These are phyloP conservation scores for Calephelis nemesis DNA, from an alignment of 1,140 invertebrate genomes.

Conservation along the genomic window DNA sequence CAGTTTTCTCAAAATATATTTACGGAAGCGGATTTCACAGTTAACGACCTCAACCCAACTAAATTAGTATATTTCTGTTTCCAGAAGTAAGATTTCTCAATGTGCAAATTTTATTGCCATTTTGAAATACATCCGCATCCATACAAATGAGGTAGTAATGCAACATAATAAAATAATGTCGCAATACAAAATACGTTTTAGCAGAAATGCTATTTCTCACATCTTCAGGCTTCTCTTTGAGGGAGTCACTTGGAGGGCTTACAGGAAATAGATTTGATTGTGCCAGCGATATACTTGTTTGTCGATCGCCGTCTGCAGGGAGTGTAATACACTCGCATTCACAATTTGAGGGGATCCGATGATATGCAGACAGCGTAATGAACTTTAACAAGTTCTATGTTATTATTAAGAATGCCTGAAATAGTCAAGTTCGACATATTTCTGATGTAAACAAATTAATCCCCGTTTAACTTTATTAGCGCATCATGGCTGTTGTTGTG, in stretches of 20 bases:
- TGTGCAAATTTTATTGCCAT: too few relatives aligned
- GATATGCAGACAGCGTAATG: slow-evolving; percentile 28
- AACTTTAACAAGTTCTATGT: slow-evolving; percentile 19
- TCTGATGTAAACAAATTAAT: too few relatives aligned
- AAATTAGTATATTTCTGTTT: too few relatives aligned
- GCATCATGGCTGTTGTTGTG: too few relatives aligned
- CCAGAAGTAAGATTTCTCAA: too few relatives aligned
- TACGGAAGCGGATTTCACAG: too few relatives aligned
- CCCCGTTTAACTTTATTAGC: too few relatives aligned
- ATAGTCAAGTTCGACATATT: too few relatives aligned
- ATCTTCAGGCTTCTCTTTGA: slow-evolving; percentile 59
- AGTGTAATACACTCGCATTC: slow-evolving; percentile 8
- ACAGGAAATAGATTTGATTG: slow-evolving; percentile 57
- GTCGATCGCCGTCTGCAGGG: slow-evolving; percentile 43
- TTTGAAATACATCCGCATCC: not conserved
- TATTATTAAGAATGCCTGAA: not conserved
- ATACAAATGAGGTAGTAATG: not conserved
- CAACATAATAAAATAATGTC: not conserved
- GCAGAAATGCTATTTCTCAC: slow-evolving; percentile 15
- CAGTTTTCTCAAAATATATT: too few relatives aligned
- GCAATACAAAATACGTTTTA: slow-evolving; percentile 1
- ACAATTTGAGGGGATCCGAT: slow-evolving; percentile 3
- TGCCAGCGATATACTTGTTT: slow-evolving; percentile 59
- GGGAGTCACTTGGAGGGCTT: slow-evolving; percentile 55
- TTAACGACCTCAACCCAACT: too few relatives aligned